A percentile compares a stretch with the other conserved stretches of the same genome.
Evolutionary conservation across 1,140 invertebrate species (phyloP).

Genomic region (Maconellicoccus hirsutus): DNA sequence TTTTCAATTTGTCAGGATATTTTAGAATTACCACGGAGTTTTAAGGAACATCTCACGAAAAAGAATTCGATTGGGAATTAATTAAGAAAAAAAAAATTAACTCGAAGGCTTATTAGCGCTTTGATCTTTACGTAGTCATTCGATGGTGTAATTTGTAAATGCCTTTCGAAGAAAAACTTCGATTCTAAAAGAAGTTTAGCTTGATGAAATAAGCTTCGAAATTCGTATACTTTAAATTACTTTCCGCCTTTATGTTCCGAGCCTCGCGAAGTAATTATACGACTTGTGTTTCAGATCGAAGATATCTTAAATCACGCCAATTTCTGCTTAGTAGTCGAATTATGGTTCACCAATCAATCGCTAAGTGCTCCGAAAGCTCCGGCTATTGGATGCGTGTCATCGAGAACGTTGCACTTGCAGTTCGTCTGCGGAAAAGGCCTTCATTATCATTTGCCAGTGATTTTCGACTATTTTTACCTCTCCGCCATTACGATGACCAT

Average conservation of each 20-base stretch:
- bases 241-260: background rate
- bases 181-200: background rate
- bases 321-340: constrained; percentile 72
- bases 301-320: constrained; percentile 77
- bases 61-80: no score
- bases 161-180: background rate
- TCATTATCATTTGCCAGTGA: constrained; percentile 85
- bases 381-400: constrained; percentile 54
- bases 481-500: constrained; percentile 80
- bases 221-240: background rate
- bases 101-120: no score
- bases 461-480: constrained; percentile 96
- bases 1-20: no score
- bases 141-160: no score
- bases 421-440: constrained; percentile 79
- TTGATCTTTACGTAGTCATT: no score
- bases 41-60: no score
- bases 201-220: background rate
- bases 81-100: no score
- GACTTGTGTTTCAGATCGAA: constrained; percentile 42
- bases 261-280: background rate
- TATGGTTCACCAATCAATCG: constrained; percentile 76
- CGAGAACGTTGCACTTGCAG: constrained; percentile 72
- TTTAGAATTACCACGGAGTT: no score
- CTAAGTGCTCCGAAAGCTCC: constrained; percentile 26